Evolutionary conservation across 2,113 vertebrate genomes (phyloP).

Genomic region (sheep (Ovis aries)): ARS-UI_Ramb_v3.0 NC_056054.1:138516001-138516500

Average conservation of each 20-base stretch:
- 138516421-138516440: background rate
- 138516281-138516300: fast-evolving
- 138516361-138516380: background rate
- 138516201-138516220: background rate
- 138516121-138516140: background rate
- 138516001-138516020: background rate
- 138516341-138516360: background rate
- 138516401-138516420: background rate
- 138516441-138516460: background rate
- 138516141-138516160: background rate
- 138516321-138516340: background rate
- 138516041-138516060: background rate
- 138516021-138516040: background rate
- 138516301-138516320: background rate
- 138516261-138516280: background rate
- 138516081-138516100: background rate
- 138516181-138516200: background rate
- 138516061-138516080: background rate
- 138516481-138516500: background rate
- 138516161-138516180: background rate
- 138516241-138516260: background rate
- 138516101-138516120: background rate
- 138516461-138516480: background rate
- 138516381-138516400: fast-evolving
- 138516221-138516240: background rate